Conservation (phyloP, 1,140 invertebrate species). For the Cotesia glomerata region DNA sequence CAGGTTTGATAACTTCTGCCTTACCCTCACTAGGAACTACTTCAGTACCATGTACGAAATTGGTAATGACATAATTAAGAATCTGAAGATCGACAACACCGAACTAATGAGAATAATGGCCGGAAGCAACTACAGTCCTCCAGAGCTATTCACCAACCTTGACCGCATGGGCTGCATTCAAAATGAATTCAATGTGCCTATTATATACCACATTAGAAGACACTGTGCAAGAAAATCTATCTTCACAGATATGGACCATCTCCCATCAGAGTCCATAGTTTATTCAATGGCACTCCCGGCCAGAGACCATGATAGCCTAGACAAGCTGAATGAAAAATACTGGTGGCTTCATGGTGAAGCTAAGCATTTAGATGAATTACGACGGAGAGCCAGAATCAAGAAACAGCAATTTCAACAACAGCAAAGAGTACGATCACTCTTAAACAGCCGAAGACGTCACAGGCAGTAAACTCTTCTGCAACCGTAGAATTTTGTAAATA, state of each 20-base stretch:
- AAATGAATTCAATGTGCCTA: slow-evolving; percentile 6
- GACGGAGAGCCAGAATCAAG: too few species aligned
- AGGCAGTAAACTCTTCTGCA: too few species aligned
- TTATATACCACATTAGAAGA: slow-evolving; percentile 13
- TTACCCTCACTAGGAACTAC: slow-evolving; percentile 27
- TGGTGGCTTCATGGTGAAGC: too few species aligned
- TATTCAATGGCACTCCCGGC: too few species aligned
- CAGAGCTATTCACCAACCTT: slow-evolving; percentile 1
- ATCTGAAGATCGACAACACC: neutral
- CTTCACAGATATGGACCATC: neutral
- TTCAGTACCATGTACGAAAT: neutral
- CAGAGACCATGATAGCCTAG: too few species aligned
- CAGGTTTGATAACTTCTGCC: slow-evolving; percentile 31
- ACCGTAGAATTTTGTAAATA: too few species aligned
- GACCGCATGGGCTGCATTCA: slow-evolving; percentile 17
- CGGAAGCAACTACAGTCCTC: neutral
- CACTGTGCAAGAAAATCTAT: slow-evolving; percentile 4
- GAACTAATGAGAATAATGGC: neutral
- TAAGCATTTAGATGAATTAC: too few species aligned
- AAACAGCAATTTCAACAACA: too few species aligned
- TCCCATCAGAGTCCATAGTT: too few species aligned
- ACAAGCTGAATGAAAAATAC: too few species aligned
- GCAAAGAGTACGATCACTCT: too few species aligned
- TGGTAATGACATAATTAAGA: neutral
- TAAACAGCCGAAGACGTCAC: too few species aligned